A percentile compares a stretch with the other conserved stretches of the same genome.
These are phyloP conservation scores for Muntiacus muntjak DNA, from an alignment of 2,113 vertebrate genomes.

Conservation along the genomic window DNA sequence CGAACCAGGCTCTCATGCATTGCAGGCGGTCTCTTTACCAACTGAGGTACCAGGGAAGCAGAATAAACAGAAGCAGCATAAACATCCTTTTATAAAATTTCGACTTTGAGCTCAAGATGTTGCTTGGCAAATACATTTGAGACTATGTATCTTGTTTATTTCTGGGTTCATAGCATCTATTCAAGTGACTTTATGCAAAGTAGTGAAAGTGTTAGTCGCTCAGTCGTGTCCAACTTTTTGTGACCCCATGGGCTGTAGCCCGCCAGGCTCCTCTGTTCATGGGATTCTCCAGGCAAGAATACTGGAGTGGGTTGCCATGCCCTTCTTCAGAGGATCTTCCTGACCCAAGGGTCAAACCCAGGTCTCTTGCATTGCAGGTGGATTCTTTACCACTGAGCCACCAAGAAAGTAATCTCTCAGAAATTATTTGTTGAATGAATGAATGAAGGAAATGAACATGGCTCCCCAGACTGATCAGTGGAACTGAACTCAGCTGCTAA, in stretches of 20 bases:
- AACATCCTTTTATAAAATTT: slow-evolving; percentile 37
- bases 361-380: background rate
- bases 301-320: background rate
- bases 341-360: background rate
- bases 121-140: slow-evolving; percentile 41
- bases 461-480: background rate
- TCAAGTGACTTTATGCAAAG: background rate
- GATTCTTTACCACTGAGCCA: background rate
- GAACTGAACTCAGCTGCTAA: background rate
- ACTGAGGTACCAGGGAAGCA: background rate
- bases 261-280: background rate
- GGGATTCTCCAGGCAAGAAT: background rate
- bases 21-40: background rate
- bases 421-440: slow-evolving; percentile 7
- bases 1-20: background rate
- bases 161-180: background rate
- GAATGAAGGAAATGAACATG: slow-evolving; percentile 20
- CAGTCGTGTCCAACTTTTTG: background rate
- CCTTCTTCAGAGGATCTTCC: background rate
- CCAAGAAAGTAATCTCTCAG: background rate
- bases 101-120: slow-evolving; percentile 50
- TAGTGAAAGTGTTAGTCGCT: background rate
- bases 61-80: slow-evolving; percentile 18
- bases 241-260: background rate
- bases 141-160: slow-evolving; percentile 37